These are phyloP conservation scores for Balanococcus diminutus DNA, from an alignment of 2,888 invertebrate genomes.

Conservation along the genomic window DNA sequence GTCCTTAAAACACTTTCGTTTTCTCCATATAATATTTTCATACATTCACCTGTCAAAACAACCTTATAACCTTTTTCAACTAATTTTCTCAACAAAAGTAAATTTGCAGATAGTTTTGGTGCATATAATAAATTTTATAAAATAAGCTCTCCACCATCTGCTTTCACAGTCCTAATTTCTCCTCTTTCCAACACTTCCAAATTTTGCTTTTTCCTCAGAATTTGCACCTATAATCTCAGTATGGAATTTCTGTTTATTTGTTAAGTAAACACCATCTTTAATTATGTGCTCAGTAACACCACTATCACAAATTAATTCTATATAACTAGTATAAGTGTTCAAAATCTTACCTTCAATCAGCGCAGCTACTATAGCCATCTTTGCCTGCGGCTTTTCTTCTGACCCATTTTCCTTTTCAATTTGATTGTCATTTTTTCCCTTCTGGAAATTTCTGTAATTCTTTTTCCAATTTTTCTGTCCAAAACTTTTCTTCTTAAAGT, in stretches of 20 bases:
- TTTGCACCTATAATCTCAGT: background rate
- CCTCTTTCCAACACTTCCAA: background rate
- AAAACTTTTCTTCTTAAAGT: too few relatives aligned
- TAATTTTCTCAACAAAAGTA: background rate
- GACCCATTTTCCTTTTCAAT: too few relatives aligned
- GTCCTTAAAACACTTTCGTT: background rate
- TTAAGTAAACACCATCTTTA: background rate
- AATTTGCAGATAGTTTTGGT: background rate
- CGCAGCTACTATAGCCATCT: too few relatives aligned
- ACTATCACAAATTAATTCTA: background rate
- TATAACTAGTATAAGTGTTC: background rate
- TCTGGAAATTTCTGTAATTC: too few relatives aligned
- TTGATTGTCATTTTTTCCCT: too few relatives aligned
- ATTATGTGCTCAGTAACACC: background rate
- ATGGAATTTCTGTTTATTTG: background rate
- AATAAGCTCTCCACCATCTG: background rate
- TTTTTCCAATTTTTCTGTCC: too few relatives aligned
- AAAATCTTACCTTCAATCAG: background rate
- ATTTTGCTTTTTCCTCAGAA: background rate
- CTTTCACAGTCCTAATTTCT: background rate
- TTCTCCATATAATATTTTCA: background rate
- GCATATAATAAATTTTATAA: background rate
- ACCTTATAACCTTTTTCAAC: background rate
- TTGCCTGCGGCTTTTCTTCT: too few relatives aligned
- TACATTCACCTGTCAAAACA: background rate